Base-by-base conservation (phyloP, 23 tunicate species). In the Phallusia fumigata region DNA sequence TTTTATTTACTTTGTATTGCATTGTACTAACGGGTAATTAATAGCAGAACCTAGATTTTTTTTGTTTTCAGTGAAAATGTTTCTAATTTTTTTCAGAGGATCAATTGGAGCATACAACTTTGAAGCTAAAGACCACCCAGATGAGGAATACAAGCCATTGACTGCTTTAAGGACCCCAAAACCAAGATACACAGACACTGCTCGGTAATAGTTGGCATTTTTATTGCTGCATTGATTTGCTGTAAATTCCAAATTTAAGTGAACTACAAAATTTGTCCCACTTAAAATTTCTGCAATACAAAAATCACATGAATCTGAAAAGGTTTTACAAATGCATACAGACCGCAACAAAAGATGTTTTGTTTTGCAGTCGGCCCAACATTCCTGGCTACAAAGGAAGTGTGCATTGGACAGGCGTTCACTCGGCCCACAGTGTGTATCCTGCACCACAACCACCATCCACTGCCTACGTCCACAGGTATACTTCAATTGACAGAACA, bases 401-500 rank as follows among this genome's bases (percentile, higher is more conserved):
- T 40, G 88, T 82, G 26, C 98, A 93, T 78, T 93, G 98, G 98
- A 82, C 85, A 16, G 90, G 75, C 24, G 58, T 74, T 22, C 96
- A 91, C 52, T 33, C 88, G 2, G 96, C 96, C 15, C 90, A 86
- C 69, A 91, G 96, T 40, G 53, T 79, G 76, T 86, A 65, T 72
- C 96, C 96, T 24, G 96, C 96, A 10, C 96, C 96, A 0, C 91
- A 86, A 50, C 96, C 96, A 32, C 96, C 96, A 21, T 91, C 96
- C 18, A 91, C 96, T 31, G 96, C 96, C 15, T 86, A 91, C 40
- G 84, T 79, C 18, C 96, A 91, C 81, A 86, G 96, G 96, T 91
- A 53, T 74, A 30, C 26, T 32, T 74, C 3, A 10, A 11, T 74
- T 74, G 26, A 28, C 77, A 11, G 3, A 1, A 1, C 19, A 32